Base-by-base conservation (phyloP, 2,888 invertebrate genomes). In the Slavum lentiscoides region DNA sequence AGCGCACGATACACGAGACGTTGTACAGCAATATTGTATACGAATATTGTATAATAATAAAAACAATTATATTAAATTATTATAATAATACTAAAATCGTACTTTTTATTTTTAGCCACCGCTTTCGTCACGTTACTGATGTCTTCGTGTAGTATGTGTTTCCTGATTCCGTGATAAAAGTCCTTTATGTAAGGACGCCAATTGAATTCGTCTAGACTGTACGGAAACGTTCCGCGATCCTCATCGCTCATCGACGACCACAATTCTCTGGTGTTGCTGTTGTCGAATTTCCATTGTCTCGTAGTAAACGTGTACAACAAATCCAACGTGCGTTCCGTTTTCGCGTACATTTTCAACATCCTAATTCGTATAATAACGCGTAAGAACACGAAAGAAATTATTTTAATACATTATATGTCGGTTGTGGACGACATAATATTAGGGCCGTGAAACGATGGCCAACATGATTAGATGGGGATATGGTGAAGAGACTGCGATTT, bases 201-300 rank as follows among this genome's bases (percentile, higher is more conserved):
- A 21, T 72, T 59, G 7, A 72, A 72, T 15, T n/a, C 7, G 1
- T 72, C 58, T 2, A 72, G n/a, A n/a, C 39, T 61, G 7, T 39
- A 72, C 4, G 2, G 21, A 72, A 72, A 72, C 13, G n/a, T 58
- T 11, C n/a, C 0, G 37, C 58, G 72, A n/a, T 72, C 72, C 21
- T 39, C 61, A 21, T 72, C 13, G 19, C 59, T 72, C 13, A 72
- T 21, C 15, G 15, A 72, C 19, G n/a, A 72, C 72, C 72, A 72
- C n/a, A 72, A n/a, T 21, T 59, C 15, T 72, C 11, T 37, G 5
- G 61, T 72, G 21, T 72, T 72, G 7, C 58, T 72, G n/a, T 72
- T 61, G 15, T 72, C 21, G 39, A 72, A 72, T 72, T n/a, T 39
- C 72, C 72, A 72, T 59, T 72, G 39, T 39, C 21, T 59, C 7